Evolutionary conservation across 2,797 vertebrate species (phyloP), one percentile per base, ranked within the genome.

Genomic region (Ceryle rudis): DNA sequence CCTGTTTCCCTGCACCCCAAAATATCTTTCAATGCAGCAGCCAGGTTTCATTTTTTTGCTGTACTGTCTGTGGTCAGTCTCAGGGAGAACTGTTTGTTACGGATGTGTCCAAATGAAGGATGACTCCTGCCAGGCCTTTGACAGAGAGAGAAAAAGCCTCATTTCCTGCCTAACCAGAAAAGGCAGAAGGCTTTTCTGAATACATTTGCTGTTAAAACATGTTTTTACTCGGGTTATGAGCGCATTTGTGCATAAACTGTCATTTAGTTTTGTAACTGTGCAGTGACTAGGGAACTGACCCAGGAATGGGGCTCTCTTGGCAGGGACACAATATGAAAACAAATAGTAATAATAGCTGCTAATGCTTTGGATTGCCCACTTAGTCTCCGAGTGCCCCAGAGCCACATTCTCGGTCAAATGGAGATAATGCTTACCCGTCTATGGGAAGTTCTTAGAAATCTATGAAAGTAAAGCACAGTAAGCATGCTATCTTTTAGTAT

Each of bases 121-220:
- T 93, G 71, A 87, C 33, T 90, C 86, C 89, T 75, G 71, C 84
- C 49, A 92, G 86, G 84, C 54, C 64, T 89, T 95, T 96, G 93
- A 91, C 71, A 85, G 79, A 69, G 44, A 33, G 52, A 89, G 26
- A 86, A 94, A 95, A 70, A 66, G 51, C 55, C 37, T 93, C 37
- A 65, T 86, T 95, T 93, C 93, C 85, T 94, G 89, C 49, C 65
- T 81, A 88, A 95, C 25, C 54, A 90, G 66, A 73, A 73, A 91
- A 82, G 81, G 77, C 37, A 80, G 74, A 88, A 81, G 33, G 55
- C 33, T 83, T 61, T 95, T 88, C 72, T 87, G 77, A 93, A 95
- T 89, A 52, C 35, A 41, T 44, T 90, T 79, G 17, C 78, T 81
- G 69, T 72, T 83, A 54, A 94, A 92, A 72, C 22, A 64, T 65